Base-by-base conservation (phyloP, 2,888 invertebrate species). In the Tinea trinotella region DNA sequence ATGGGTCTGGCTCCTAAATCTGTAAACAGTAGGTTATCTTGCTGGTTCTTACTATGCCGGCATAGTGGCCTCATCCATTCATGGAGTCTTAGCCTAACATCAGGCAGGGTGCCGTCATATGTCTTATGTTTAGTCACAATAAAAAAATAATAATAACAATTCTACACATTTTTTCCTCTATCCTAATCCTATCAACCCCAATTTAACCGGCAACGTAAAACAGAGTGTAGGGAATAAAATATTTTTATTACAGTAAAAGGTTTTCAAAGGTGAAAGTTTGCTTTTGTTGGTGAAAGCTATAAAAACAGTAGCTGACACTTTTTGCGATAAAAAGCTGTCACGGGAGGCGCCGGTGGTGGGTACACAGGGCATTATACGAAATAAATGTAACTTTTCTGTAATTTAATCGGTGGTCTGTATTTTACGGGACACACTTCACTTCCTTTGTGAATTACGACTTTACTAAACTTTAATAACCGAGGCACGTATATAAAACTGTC, bases 261-360 rank as follows among this genome's bases (percentile, higher is more conserved):
- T 65, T n/a, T 40, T 64, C 67, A 62, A 65, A 74, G 76, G 76
- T 75, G 73, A 77, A 74, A 78, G 74, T 75, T 80, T 73, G 68
- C 73, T 70, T 76, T 79, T 78, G 74, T 76, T 71, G 69, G 68
- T 67, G 66, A 61, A 22, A 65, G 67, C 68, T 66, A 71, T 76
- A 76, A 78, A 80, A 79, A 74, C 67, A 70, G 62, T 65, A 67
- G 54, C 68, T 74, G 79, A 77, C 82, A 78, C 70, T 75, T 76
- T 72, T 70, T 67, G 71, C 72, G 79, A 81, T 81, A 81, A 80
- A 77, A 65, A 64, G 66, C 69, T 73, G 77, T 74, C 75, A 71
- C 63, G 64, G 68, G 65, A 68, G 73, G 68, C 70, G 70, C 71
- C 68, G 65, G 59, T 56, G 22, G 15, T 55, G 62, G 64, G 64